These are phyloP conservation scores for Ormyrus rosae DNA, from an alignment of 2,888 invertebrate genomes.

Conservation along the genomic window DNA sequence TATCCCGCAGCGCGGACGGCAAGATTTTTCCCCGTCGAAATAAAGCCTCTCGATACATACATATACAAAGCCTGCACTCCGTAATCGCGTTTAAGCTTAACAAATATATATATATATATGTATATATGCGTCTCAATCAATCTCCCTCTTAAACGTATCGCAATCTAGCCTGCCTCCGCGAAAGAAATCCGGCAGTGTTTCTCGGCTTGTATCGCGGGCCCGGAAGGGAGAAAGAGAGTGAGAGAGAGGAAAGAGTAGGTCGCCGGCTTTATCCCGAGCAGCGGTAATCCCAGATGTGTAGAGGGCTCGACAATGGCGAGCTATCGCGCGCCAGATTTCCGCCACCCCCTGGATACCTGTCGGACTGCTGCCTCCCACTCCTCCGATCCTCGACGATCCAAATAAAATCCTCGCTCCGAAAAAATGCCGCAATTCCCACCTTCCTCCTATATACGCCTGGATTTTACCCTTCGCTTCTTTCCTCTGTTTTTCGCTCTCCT, in stretches of 20 bases:
- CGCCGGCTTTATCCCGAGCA: conserved; percentile 23
- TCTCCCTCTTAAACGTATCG: conserved; percentile 44
- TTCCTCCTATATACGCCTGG: conserved; percentile 20
- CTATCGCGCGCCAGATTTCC: conserved; percentile 33
- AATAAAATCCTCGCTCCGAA: conserved; percentile 38
- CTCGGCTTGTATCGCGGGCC: conserved; percentile 10
- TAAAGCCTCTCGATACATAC: neutral
- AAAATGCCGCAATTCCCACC: conserved; percentile 35
- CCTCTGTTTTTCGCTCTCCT: conserved; percentile 30
- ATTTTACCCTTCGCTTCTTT: conserved; percentile 19
- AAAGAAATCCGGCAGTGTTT: neutral
- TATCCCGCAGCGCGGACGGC: too few relatives aligned
- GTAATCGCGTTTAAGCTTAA: conserved; percentile 18
- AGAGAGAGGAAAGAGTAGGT: conserved; percentile 10
- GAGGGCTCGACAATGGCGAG: conserved; percentile 35
- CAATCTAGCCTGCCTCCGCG: conserved; percentile 33
- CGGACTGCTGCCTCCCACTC: neutral
- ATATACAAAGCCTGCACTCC: too few relatives aligned
- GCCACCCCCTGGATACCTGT: conserved; percentile 27
- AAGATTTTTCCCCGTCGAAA: too few relatives aligned
- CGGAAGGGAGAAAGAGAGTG: neutral
- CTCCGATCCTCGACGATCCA: conserved; percentile 30
- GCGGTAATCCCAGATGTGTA: conserved; percentile 37
- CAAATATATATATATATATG: conserved; percentile 2
- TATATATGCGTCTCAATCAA: conserved; percentile 27